These are phyloP conservation scores for Drosophila limbata DNA, from an alignment of 2,888 invertebrate genomes.

Conservation along the genomic window DNA sequence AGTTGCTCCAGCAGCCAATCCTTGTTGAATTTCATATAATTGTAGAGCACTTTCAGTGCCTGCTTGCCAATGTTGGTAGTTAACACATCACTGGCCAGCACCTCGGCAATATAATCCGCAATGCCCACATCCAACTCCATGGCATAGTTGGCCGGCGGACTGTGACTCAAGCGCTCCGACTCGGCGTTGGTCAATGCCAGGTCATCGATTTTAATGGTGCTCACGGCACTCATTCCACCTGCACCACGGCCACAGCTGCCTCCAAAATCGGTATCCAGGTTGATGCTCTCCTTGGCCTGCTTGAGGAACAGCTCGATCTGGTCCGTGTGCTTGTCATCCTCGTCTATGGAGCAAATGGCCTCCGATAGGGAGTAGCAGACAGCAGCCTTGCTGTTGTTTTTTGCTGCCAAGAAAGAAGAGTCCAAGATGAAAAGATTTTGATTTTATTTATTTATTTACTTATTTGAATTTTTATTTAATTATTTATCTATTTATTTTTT, in stretches of 20 bases:
- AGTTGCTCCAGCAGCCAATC: conserved; percentile 89
- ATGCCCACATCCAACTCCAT: conserved; percentile 85
- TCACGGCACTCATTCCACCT: conserved; percentile 81
- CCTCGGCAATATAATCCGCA: conserved; percentile 86
- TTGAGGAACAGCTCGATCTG: conserved; percentile 89
- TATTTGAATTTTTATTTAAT: too few species aligned
- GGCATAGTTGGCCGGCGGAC: conserved; percentile 82
- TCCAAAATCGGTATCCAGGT: conserved; percentile 81
- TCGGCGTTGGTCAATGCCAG: conserved; percentile 71
- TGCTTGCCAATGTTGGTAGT: conserved; percentile 88
- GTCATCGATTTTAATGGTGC: conserved; percentile 84
- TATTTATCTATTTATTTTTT: too few species aligned
- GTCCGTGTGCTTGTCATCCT: conserved; percentile 92
- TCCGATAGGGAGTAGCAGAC: conserved; percentile 91
- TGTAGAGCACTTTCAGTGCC: conserved; percentile 87
- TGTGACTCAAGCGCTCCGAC: conserved; percentile 81
- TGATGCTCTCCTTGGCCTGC: conserved; percentile 86
- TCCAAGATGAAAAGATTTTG: neutral
- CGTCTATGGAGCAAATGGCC: conserved; percentile 92
- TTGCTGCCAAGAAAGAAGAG: conserved; percentile 41
- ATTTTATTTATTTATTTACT: too few species aligned
- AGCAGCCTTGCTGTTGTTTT: conserved; percentile 85
- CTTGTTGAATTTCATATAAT: conserved; percentile 89
- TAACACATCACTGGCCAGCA: conserved; percentile 88
- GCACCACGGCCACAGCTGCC: conserved; percentile 50